Evolutionary conservation across 2,113 vertebrate genomes (phyloP).

Genomic region (Tamias sibiricus): DNA sequence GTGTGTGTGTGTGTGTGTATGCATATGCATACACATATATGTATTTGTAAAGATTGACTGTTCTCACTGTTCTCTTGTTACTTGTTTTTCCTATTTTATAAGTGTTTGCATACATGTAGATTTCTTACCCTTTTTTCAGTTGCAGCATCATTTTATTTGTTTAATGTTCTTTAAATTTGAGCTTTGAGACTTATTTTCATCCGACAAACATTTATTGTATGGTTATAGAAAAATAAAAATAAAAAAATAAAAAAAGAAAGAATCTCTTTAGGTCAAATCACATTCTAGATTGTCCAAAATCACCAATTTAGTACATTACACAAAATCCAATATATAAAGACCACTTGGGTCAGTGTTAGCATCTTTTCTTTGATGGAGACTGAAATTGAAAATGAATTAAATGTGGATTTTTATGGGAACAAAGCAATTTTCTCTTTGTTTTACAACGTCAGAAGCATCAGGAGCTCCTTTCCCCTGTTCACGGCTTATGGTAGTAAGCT

Average conservation of each 20-base stretch:
- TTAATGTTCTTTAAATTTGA: constrained; percentile 12
- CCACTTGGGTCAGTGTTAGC: not conserved
- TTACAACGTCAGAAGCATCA: not conserved
- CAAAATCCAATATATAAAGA: not conserved
- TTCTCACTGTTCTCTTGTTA: not conserved
- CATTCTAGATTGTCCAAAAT: not conserved
- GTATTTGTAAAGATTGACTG: not conserved
- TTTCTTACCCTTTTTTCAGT: not conserved
- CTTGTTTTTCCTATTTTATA: not conserved
- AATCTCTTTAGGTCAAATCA: not conserved
- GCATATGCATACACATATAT: not conserved
- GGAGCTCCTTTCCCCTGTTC: not conserved
- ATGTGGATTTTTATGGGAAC: constrained; percentile 17
- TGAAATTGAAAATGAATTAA: constrained; percentile 21
- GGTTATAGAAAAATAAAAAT: too few species aligned
- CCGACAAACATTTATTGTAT: not conserved
- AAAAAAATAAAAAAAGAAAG: too few species aligned
- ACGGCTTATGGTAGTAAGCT: not conserved
- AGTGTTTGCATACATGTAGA: not conserved
- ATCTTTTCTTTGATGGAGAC: not conserved
- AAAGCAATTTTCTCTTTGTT: constrained; percentile 4
- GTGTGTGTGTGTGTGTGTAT: too few species aligned
- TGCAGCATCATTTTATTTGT: not conserved
- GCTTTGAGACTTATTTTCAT: not conserved
- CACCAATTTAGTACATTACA: not conserved